Conservation (phyloP, 2,113 vertebrate genomes). For the Rhea americana region DNA sequence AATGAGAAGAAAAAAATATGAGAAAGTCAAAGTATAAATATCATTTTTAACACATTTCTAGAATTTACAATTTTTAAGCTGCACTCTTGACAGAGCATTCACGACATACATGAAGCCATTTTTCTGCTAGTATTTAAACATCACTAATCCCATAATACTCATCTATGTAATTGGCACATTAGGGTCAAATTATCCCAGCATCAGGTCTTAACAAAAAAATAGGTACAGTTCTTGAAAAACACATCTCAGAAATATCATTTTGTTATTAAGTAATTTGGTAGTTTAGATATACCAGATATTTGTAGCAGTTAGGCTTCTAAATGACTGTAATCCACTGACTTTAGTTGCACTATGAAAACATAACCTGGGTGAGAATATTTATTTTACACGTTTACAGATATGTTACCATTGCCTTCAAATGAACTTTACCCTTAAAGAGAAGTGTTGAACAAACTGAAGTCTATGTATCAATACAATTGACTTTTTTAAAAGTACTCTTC, state of each 20-base stretch:
- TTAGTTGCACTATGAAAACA: background rate
- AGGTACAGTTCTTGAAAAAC: background rate
- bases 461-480: background rate
- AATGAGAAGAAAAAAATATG: slow-evolving; percentile 41
- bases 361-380: background rate
- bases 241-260: background rate
- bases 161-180: background rate
- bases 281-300: background rate
- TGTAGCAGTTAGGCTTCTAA: background rate
- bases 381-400: background rate
- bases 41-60: slow-evolving; percentile 24
- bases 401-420: background rate
- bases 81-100: slow-evolving; percentile 1
- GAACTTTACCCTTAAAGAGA: background rate
- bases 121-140: background rate
- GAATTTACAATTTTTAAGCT: slow-evolving; percentile 24
- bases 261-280: background rate
- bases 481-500: background rate
- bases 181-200: background rate
- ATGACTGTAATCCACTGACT: background rate
- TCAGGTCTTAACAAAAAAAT: background rate
- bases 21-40: slow-evolving; percentile 24
- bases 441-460: background rate
- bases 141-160: background rate
- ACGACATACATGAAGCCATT: background rate